Evolutionary conservation across 2,888 invertebrate species (phyloP), one percentile per base, ranked within the genome.

Genomic region (Limnephilus lunatus): DNA sequence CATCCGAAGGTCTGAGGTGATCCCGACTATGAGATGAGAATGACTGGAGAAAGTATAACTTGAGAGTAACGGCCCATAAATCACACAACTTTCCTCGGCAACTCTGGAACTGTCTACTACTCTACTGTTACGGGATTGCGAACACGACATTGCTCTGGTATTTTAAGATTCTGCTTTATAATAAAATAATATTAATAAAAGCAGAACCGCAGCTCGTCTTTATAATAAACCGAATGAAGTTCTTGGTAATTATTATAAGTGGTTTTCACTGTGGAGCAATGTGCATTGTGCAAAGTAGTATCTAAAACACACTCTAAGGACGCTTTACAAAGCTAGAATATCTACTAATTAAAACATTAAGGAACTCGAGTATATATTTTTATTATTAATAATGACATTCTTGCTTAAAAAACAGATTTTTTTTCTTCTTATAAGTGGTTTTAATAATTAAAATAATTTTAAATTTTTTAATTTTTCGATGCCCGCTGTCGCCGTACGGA

Each of bases 11-110:
- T 68, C 68, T 68, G 68, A 68, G 68, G 68, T 68, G 68, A 68
- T 68, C 32, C 82, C 15, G 32, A 32, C 30, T 82, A 39, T n/a
- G 85, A 39, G 85, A 85, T 39, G 85, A 85, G 85, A 85, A 85
- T 85, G 85, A 85, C 82, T 82, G 31, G 82, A 82, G 82, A 32
- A 82, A 32, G 82, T 82, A 82, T 82, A 82, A 82, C 82, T 82
- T 32, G 31, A 82, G 82, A 82, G 82, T 32, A 82, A 82, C 32
- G 82, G 5, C 32, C 82, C 32, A 82, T 82, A 32, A 82, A 82
- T 82, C 82, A 82, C 82, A 82, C 68, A 68, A 68, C 25, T 68
- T 68, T 68, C 25, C 68, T 9, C 68, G 25, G 25, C 68, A 68
- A 68, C 25, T 68, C 25, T 25, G 68, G 25, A n/a, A 68, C 68